Conservation (phyloP, 2,888 invertebrate genomes). For the Cordilura impudica region DNA sequence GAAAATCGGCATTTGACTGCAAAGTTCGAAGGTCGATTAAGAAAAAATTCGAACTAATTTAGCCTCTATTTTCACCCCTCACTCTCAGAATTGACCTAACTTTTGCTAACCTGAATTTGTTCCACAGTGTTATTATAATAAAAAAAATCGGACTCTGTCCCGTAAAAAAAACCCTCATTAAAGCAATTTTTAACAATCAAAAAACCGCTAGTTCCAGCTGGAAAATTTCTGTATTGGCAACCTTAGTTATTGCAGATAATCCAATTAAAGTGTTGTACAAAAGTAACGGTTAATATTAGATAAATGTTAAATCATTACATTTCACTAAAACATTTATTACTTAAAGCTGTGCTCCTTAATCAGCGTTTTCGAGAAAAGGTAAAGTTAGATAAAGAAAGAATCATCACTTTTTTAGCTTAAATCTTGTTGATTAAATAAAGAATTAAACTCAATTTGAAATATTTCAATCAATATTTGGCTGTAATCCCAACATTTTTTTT, state of each 20-base stretch:
- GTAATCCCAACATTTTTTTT: neutral
- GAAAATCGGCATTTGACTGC: too few relatives aligned
- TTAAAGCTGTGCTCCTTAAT: constrained; percentile 18
- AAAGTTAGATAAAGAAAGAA: neutral
- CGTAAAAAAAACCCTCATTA: too few relatives aligned
- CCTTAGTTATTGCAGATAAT: neutral
- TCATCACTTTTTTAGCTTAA: neutral
- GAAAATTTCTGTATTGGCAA: too few relatives aligned
- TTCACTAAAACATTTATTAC: neutral
- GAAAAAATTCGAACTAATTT: too few relatives aligned
- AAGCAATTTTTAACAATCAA: too few relatives aligned
- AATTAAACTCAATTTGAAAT: neutral
- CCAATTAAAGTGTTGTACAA: neutral
- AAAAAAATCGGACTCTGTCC: too few relatives aligned
- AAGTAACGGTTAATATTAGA: neutral
- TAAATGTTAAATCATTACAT: constrained; percentile 14
- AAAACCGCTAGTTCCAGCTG: too few relatives aligned
- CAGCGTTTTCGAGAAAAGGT: constrained; percentile 1
- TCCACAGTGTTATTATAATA: too few relatives aligned
- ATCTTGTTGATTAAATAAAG: constrained; percentile 3
- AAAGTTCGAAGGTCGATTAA: too few relatives aligned
- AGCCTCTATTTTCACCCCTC: too few relatives aligned
- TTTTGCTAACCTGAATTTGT: too few relatives aligned
- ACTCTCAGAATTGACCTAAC: too few relatives aligned
- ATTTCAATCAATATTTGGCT: constrained; percentile 4